Conservation (phyloP, 1,140 invertebrate genomes). For the Drosophila melanica region DNA sequence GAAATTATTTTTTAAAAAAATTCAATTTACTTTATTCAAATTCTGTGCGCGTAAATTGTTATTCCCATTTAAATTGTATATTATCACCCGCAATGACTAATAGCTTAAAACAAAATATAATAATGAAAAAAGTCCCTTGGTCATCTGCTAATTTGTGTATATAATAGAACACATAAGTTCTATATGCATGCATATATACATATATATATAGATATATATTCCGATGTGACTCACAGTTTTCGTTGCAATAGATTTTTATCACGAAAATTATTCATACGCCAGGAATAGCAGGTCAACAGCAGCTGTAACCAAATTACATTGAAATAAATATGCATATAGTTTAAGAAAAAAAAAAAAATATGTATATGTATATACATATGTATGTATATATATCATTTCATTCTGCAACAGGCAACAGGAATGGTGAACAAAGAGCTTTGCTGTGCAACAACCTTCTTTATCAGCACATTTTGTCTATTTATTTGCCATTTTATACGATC, state of each 20-base stretch:
- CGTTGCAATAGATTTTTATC: slow-evolving; percentile 22
- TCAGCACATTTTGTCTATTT: no score
- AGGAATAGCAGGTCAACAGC: slow-evolving; percentile 6
- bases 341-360: not conserved
- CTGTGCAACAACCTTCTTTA: no score
- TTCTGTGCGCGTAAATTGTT: not conserved
- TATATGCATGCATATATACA: slow-evolving; percentile 13
- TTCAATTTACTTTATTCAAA: not conserved
- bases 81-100: not conserved
- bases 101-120: not conserved
- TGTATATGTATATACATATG: no score
- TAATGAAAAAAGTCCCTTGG: slow-evolving; percentile 22
- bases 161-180: not conserved
- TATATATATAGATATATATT: no score
- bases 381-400: no score
- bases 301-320: slow-evolving; percentile 4
- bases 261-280: slow-evolving; percentile 56
- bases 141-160: slow-evolving; percentile 14
- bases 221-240: slow-evolving; percentile 32
- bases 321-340: not conserved
- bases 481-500: no score
- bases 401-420: no score
- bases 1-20: no score
- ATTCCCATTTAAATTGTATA: slow-evolving; percentile 8
- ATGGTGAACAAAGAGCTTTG: no score